Base-by-base conservation (phyloP, 92 coral and sea anemone genomes). In the Palythoa heliodiscus region DNA sequence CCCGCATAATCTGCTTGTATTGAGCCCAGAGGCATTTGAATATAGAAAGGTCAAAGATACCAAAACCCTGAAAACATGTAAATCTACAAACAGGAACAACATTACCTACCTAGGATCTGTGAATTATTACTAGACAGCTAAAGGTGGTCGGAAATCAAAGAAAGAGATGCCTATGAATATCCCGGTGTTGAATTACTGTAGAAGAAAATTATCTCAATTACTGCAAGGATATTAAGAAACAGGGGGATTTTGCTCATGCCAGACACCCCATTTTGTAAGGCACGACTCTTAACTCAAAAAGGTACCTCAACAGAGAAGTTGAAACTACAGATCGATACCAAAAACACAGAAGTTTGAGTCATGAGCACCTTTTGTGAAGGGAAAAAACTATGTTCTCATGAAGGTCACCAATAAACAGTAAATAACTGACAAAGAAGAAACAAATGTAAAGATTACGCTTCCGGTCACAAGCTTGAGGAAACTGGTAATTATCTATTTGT, bases 351-450 rank as follows among this genome's bases (percentile, higher is more conserved):
- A 24, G 76, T 69, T 15, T 73, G 66, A 11, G 63, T 90, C 54
- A 82, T 38, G 55, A 88, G 81, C 8, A 82, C 88, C 23, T 64
- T 71, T 69, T 87, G 93, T 40, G 87, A 87, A 72, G 91, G 91
- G 2, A 86, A 87, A 25, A 90, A 90, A 69, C 50, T 11, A 29
- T 87, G 88, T 12, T 25, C 70, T 2, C 39, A 23, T 54, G 86
- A 83, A 22, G 89, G 71, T 22, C 84, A 91, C 63, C 2, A 74
- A 2, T 87, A 87, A 58, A 87, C 88, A 15, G 93, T 87, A 6
- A 57, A 81, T 17, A 90, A 90, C 85, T 29, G 90, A 57, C 93
- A 87, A 64, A 75, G 82, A n/a, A 70, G 68, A 23, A 89, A 75
- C 81, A 82, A 83, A 73, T 90, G 93, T 74, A 64, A 37, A 37